Evolutionary conservation across 2,888 invertebrate genomes (phyloP), one percentile per base, ranked within the genome.

Genomic region (Athalia circularis): DNA sequence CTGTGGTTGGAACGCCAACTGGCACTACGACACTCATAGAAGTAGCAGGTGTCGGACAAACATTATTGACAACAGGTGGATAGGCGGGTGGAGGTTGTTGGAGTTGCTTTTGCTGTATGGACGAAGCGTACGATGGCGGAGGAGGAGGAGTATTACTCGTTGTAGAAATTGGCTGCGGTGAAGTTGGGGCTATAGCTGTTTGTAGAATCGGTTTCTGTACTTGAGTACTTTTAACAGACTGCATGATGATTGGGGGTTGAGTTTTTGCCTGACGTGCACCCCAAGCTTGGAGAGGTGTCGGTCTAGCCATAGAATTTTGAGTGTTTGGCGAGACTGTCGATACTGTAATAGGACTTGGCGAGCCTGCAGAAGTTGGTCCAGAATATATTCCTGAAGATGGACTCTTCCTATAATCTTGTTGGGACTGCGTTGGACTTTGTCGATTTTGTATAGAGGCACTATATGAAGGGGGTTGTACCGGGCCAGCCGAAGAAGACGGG

Each of bases 181-280:
- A 94, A 47, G 95, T 94, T 0, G 98, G 98, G n/a, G 97, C 98
- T 70, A 97, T 96, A 8, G 98, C 98, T 13, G 98, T 98, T 91
- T 98, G 98, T 82, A 98, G 92, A 48, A 98, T 95, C 0, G 98
- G 98, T 89, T 98, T 98, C 88, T 97, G 97, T 59, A 97, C 98
- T 90, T 98, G 97, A 15, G 97, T 97, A 91, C 97, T 97, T 90
- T 97, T 97, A 15, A 98, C 98, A 50, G 97, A 97, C 90, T 98
- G 98, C 97, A 98, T 98, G 81, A 98, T 98, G 82, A 98, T 96
- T 6, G 98, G 97, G 70, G 97, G 96, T 87, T 97, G 97, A 29
- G 97, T 95, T 86, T 95, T 96, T 59, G 97, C 95, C 90, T 98
- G 98, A 72, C 96, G 92, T 77, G 96, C 96, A 78, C 95, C 95